Percentiles rank a stretch among this genome's conserved stretches.
These are phyloP conservation scores for Lutra lutra DNA, from an alignment of 2,797 vertebrate species.

Conservation along the genomic window DNA sequence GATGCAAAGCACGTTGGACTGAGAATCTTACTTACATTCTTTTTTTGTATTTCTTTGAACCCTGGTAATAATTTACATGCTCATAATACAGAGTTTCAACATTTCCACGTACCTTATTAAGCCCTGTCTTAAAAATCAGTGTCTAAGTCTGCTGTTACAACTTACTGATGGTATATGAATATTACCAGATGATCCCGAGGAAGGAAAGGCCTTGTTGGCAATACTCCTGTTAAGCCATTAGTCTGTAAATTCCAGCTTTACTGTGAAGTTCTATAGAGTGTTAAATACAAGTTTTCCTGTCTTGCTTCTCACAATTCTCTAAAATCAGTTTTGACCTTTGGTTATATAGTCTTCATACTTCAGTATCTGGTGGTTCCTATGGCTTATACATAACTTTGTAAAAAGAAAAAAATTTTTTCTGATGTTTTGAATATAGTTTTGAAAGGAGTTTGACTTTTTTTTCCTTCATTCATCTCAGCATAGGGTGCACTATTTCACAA, in stretches of 20 bases:
- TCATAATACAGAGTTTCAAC: conserved; percentile 81
- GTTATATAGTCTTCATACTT: conserved; percentile 77
- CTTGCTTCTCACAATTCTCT: conserved; percentile 72
- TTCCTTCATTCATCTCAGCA: conserved; percentile 86
- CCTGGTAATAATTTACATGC: conserved; percentile 78
- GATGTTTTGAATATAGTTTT: conserved; percentile 82
- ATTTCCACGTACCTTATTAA: conserved; percentile 81
- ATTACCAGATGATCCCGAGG: conserved; percentile 78
- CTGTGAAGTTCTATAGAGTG: conserved; percentile 82
- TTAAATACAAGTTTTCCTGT: conserved; percentile 77
- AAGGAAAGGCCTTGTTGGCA: conserved; percentile 74
- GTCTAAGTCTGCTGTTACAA: conserved; percentile 81
- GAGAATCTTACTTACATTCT: conserved; percentile 76
- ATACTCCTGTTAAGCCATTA: conserved; percentile 82
- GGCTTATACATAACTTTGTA: conserved; percentile 81
- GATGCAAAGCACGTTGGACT: conserved; percentile 85
- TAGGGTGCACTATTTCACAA: conserved; percentile 88
- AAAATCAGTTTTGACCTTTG: conserved; percentile 73
- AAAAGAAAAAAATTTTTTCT: conserved; percentile 73
- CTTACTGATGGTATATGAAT: conserved; percentile 82
- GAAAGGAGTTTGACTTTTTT: conserved; percentile 82
- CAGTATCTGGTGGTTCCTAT: conserved; percentile 70
- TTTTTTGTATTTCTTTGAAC: conserved; percentile 83
- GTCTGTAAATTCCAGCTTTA: conserved; percentile 84
- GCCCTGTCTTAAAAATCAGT: conserved; percentile 71